These are phyloP conservation scores for Orcinus orca DNA, from an alignment of 2,113 vertebrate genomes.

Conservation along the genomic window DNA sequence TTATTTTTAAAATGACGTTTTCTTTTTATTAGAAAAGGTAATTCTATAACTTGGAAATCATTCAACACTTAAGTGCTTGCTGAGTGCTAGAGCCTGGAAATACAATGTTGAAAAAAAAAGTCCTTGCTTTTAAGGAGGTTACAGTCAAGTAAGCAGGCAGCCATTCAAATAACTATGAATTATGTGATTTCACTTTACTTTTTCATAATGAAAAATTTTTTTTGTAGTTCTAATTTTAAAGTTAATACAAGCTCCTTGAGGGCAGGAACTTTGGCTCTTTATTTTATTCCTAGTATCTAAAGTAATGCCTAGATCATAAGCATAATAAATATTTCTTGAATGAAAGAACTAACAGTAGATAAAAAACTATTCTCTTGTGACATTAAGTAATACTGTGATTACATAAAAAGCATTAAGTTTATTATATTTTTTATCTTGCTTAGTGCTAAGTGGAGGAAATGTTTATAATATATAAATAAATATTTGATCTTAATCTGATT, in stretches of 20 bases:
- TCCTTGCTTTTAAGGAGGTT: neutral
- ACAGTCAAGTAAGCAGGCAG: neutral
- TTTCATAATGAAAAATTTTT: neutral
- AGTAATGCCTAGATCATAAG: neutral
- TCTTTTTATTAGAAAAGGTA: conserved; percentile 44
- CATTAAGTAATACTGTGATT: neutral
- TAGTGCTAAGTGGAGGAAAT: conserved; percentile 21
- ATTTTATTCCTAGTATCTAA: neutral
- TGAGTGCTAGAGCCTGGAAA: neutral
- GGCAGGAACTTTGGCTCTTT: neutral
- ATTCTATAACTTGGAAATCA: neutral
- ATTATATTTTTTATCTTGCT: conserved; percentile 20
- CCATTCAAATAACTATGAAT: neutral
- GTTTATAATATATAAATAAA: conserved; percentile 20
- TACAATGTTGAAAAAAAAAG: neutral
- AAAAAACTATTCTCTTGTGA: conserved; percentile 7
- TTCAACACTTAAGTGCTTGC: neutral
- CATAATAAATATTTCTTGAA: conserved; percentile 24
- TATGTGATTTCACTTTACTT: neutral
- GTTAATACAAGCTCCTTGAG: neutral
- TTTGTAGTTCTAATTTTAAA: conserved; percentile 9
- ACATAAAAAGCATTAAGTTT: neutral
- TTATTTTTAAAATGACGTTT: conserved; percentile 42
- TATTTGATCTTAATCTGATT: conserved; percentile 39
- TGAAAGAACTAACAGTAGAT: conserved; percentile 5